Evolutionary conservation across 2,888 invertebrate species (phyloP).

Genomic region (Nephrotoma guestfalica): DNA sequence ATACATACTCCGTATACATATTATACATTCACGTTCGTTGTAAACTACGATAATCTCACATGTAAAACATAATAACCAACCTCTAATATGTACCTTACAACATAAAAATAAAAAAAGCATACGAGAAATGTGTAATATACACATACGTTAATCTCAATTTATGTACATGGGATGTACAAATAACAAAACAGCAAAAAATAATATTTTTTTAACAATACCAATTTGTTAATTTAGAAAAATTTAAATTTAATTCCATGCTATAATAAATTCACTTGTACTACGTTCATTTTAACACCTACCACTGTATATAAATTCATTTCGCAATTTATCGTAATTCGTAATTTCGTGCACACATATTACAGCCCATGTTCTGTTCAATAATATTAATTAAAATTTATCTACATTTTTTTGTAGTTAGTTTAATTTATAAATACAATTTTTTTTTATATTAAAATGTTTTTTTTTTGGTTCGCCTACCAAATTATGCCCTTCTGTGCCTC

Average conservation of each 20-base stretch:
- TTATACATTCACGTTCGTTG: neutral
- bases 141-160: neutral
- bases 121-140: neutral
- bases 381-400: neutral
- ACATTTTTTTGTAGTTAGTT: neutral
- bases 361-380: neutral
- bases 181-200: neutral
- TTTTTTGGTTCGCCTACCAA: neutral
- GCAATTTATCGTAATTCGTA: neutral
- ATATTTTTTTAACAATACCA: neutral
- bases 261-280: neutral
- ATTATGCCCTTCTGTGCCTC: neutral
- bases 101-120: neutral
- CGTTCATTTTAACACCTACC: neutral
- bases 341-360: neutral
- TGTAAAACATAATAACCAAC: neutral
- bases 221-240: neutral
- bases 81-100: neutral
- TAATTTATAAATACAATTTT: neutral
- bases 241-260: neutral
- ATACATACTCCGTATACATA: neutral
- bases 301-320: neutral
- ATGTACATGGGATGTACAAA: neutral
- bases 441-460: too few species aligned
- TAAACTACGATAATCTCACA: neutral